Evolutionary conservation across 2,113 vertebrate genomes (phyloP).

Genomic region (Electrona antarctica): DNA sequence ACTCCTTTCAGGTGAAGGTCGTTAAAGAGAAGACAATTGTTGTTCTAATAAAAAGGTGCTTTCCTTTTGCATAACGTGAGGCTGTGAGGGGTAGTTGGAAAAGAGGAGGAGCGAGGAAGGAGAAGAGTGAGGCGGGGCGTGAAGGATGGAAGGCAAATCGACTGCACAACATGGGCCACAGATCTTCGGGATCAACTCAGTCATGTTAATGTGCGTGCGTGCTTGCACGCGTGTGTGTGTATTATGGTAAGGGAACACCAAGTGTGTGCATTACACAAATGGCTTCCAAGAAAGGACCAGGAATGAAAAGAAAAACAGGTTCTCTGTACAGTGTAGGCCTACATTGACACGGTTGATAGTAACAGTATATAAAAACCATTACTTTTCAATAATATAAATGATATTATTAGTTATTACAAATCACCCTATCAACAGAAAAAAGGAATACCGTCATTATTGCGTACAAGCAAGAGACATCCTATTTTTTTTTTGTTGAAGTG

Average conservation of each 20-base stretch:
- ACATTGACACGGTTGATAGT: slow-evolving; percentile 11
- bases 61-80: slow-evolving; percentile 12
- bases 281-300: slow-evolving; percentile 1
- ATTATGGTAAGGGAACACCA: background rate
- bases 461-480: slow-evolving; percentile 16
- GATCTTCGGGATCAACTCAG: slow-evolving; percentile 54
- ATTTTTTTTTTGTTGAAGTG: background rate
- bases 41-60: background rate
- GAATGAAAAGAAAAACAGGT: slow-evolving; percentile 14
- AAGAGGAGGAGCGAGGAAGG: background rate
- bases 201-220: slow-evolving; percentile 36
- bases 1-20: slow-evolving; percentile 20
- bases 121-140: slow-evolving; percentile 17
- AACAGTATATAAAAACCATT: background rate
- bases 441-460: background rate
- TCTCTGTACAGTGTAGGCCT: background rate
- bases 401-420: slow-evolving; percentile 15
- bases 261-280: background rate
- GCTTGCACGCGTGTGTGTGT: slow-evolving; percentile 11
- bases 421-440: slow-evolving; percentile 5
- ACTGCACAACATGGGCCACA: slow-evolving; percentile 44
- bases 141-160: background rate
- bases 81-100: background rate
- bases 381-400: too few relatives aligned
- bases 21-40: slow-evolving; percentile 11